A percentile compares a stretch with the other conserved stretches of the same genome.
Evolutionary conservation across 2,797 vertebrate genomes (phyloP).

Genomic region (Nothura maculosa): DNA sequence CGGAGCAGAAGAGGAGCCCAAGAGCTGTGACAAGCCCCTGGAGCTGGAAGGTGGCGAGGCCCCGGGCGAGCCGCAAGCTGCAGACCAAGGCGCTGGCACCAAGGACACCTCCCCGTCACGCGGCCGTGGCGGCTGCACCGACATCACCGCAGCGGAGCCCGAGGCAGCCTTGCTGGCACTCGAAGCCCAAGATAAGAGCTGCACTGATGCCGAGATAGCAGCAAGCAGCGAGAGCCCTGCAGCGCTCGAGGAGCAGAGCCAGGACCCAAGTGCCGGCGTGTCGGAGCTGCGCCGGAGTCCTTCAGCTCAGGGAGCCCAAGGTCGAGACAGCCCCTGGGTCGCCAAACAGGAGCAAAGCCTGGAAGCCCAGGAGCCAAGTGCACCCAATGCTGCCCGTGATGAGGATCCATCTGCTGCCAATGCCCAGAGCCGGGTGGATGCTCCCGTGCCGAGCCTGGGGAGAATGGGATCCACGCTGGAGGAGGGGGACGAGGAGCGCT

Average conservation of each 20-base stretch:
- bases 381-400: fast-evolving
- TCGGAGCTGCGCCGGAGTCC: fast-evolving
- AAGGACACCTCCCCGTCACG: fast-evolving
- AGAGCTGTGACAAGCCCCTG: fast-evolving
- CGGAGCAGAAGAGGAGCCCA: fast-evolving
- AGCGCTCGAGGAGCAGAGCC: fast-evolving
- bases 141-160: fast-evolving
- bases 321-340: fast-evolving
- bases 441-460: fast-evolving
- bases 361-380: fast-evolving
- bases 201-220: background rate
- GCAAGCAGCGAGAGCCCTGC: fast-evolving
- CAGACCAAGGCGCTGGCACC: fast-evolving
- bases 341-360: fast-evolving
- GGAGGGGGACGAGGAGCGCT: background rate
- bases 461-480: fast-evolving
- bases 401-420: fast-evolving
- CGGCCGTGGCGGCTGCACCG: fast-evolving
- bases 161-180: fast-evolving
- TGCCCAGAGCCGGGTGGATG: fast-evolving
- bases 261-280: fast-evolving
- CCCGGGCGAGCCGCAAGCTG: background rate
- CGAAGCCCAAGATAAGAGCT: background rate
- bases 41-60: fast-evolving
- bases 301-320: background rate